phyloP scores from a whole-genome alignment of 2,797 vertebrate genomes.

The Onychomys torridus region DNA sequence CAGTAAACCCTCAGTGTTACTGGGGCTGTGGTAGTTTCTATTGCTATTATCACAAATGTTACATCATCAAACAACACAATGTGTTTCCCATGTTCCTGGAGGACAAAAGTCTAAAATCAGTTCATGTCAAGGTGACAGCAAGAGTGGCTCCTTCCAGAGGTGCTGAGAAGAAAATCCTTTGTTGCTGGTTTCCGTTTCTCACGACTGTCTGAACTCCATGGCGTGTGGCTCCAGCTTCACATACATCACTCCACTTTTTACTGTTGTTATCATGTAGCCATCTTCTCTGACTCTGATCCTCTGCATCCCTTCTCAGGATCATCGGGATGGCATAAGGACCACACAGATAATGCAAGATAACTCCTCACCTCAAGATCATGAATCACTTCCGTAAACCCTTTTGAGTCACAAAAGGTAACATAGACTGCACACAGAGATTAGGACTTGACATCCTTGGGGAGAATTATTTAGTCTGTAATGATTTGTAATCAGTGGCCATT shows the following conservation, averaged over 20 bases:
- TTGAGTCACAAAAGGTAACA: not conserved
- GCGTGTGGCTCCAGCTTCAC: not conserved
- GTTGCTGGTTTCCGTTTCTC: not conserved
- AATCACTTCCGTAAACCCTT: not conserved
- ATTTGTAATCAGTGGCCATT: not conserved
- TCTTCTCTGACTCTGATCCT: not conserved
- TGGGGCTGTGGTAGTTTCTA: not conserved
- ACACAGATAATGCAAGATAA: not conserved
- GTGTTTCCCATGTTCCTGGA: not conserved
- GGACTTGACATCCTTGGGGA: not conserved
- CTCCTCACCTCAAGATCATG: not conserved
- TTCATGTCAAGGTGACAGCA: not conserved
- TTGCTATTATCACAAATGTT: not conserved
- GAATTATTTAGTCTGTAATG: not conserved
- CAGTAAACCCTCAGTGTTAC: not conserved
- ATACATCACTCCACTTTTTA: not conserved
- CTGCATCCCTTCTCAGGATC: not conserved
- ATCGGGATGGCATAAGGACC: not conserved
- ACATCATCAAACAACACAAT: not conserved
- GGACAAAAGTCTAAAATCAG: not conserved
- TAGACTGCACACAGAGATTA: not conserved
- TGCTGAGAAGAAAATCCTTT: not conserved
- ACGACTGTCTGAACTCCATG: not conserved
- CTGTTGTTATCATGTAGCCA: not conserved
- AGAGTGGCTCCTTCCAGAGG: not conserved